A percentile compares a stretch with the other conserved stretches of the same genome.
Conservation (phyloP, 2,888 invertebrate genomes). For the Apodemia zela region DNA sequence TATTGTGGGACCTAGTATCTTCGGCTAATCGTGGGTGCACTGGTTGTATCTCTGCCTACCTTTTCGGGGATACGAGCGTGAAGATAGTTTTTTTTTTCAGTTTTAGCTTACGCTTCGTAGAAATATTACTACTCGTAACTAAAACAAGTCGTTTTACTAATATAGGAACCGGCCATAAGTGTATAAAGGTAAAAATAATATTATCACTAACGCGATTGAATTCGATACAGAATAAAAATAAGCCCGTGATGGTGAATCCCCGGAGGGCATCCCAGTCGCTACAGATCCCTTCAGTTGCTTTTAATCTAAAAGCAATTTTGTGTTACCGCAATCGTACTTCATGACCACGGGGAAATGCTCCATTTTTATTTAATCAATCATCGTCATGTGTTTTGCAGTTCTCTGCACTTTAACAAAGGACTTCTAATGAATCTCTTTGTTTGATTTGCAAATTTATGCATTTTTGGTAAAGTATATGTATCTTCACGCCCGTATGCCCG, state of each 20-base stretch:
- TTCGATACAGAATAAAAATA: conserved; percentile 28
- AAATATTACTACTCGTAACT: no score
- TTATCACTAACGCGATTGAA: conserved; percentile 1
- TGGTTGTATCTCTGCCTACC: no score
- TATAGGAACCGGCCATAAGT: no score
- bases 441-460: neutral
- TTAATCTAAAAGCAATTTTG: conserved; percentile 69
- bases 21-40: no score
- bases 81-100: no score
- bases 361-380: conserved; percentile 52
- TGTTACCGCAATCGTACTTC: conserved; percentile 48
- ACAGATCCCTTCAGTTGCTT: conserved; percentile 33
- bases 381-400: conserved; percentile 26
- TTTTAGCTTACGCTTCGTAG: no score
- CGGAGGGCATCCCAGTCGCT: conserved; percentile 29
- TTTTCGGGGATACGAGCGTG: no score
- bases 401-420: conserved; percentile 18
- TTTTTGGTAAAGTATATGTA: neutral
- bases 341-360: conserved; percentile 45
- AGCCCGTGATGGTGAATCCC: conserved; percentile 27
- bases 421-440: neutral
- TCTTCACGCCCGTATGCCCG: no score
- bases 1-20: no score
- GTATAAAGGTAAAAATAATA: neutral
- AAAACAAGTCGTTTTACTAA: no score